A percentile compares a stretch with the other conserved stretches of the same genome.
Evolutionary conservation across 2,113 vertebrate genomes (phyloP).

Genomic region (Channa maculata): DNA sequence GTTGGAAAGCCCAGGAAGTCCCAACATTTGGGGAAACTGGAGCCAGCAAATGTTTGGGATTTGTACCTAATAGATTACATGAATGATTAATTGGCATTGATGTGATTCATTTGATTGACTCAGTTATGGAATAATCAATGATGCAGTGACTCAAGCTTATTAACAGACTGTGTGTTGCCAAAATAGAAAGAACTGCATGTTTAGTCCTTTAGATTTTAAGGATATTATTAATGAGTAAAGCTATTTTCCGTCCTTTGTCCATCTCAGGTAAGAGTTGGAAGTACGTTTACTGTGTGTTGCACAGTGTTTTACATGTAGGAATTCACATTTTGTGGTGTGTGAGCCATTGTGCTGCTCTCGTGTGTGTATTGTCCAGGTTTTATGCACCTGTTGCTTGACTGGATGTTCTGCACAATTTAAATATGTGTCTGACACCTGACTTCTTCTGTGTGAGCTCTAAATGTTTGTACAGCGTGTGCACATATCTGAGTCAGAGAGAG

Average conservation of each 20-base stretch:
- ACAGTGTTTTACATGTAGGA: too few species aligned
- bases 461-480: background rate
- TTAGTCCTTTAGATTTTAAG: too few species aligned
- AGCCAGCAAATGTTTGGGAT: slow-evolving; percentile 38
- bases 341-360: background rate
- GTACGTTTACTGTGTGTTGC: too few species aligned
- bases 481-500: background rate
- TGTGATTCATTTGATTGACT: slow-evolving; percentile 4
- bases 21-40: slow-evolving; percentile 29
- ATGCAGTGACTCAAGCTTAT: background rate
- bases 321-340: background rate
- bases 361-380: background rate
- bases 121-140: slow-evolving; percentile 9
- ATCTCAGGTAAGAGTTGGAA: too few species aligned
- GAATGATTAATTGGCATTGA: slow-evolving; percentile 45
- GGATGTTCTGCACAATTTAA: slow-evolving; percentile 5
- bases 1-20: slow-evolving; percentile 23
- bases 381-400: background rate
- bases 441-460: background rate
- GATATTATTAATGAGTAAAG: too few species aligned
- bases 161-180: background rate
- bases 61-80: slow-evolving; percentile 47
- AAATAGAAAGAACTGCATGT: background rate
- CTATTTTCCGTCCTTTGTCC: too few species aligned
- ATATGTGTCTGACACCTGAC: slow-evolving; percentile 15